phyloP scores from a whole-genome alignment of 2,888 invertebrate species.

The Andrena chrysosceles region DNA sequence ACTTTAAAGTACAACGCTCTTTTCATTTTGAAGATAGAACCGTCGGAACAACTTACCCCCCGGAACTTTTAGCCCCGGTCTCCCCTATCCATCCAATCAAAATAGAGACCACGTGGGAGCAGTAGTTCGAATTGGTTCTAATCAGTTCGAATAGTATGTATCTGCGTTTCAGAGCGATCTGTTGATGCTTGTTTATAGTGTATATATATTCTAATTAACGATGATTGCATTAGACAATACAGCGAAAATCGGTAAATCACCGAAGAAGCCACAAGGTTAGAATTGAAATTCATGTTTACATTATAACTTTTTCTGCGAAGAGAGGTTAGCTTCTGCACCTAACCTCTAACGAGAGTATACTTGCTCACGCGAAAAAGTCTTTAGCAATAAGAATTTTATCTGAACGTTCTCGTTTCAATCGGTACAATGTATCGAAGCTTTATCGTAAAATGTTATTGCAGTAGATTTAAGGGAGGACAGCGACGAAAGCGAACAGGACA shows the following conservation, averaged over 20 bases:
- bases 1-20: no score
- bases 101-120: no score
- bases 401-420: not conserved
- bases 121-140: no score
- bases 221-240: constrained; percentile 35
- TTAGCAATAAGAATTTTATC: not conserved
- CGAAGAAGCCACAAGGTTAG: constrained; percentile 31
- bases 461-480: constrained; percentile 26
- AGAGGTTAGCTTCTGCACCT: not conserved
- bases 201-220: constrained; percentile 21
- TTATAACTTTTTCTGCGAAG: not conserved
- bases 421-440: not conserved
- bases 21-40: no score
- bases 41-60: no score
- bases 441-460: constrained; percentile 21
- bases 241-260: constrained; percentile 12
- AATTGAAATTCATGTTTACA: constrained; percentile 1
- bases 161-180: not conserved
- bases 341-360: constrained; percentile 11
- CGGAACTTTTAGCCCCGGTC: no score
- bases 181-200: constrained; percentile 8
- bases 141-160: no score
- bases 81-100: no score
- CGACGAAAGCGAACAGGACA: constrained; percentile 19
- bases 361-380: not conserved